phyloP scores from a whole-genome alignment of 2,797 vertebrate genomes.

The Lacerta bilineata region DNA sequence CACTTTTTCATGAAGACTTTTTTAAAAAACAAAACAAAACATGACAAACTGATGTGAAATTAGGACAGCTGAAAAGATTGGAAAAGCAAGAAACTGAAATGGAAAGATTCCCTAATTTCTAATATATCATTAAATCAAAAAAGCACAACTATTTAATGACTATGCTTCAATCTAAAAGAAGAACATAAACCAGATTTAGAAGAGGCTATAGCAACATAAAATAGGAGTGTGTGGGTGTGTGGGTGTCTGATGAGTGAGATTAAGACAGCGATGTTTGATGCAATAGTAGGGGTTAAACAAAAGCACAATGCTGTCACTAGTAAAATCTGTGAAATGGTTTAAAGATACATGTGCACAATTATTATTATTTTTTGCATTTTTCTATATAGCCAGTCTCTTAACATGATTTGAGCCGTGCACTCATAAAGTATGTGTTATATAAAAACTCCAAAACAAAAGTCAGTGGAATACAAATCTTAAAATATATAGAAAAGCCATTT shows the following conservation, averaged over 20 bases:
- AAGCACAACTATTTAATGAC: neutral
- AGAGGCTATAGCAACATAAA: neutral
- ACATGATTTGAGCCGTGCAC: neutral
- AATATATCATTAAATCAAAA: no score
- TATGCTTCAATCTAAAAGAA: neutral
- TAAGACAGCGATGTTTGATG: neutral
- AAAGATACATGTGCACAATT: neutral
- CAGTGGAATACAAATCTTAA: constrained; percentile 31
- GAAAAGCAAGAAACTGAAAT: no score
- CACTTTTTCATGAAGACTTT: no score
- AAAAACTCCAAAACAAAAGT: neutral
- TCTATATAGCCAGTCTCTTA: neutral
- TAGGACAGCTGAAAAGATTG: no score
- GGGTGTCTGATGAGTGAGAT: no score
- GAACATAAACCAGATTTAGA: neutral
- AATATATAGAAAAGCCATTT: neutral
- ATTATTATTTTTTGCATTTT: neutral
- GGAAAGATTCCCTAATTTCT: no score
- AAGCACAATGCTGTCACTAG: neutral
- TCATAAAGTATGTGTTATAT: neutral
- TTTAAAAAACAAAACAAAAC: no score
- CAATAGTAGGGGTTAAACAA: neutral
- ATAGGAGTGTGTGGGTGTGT: no score
- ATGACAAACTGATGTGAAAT: no score
- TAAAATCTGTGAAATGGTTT: neutral